Evolutionary conservation across 2,888 invertebrate species (phyloP).

Genomic region (Axea sp.): DNA sequence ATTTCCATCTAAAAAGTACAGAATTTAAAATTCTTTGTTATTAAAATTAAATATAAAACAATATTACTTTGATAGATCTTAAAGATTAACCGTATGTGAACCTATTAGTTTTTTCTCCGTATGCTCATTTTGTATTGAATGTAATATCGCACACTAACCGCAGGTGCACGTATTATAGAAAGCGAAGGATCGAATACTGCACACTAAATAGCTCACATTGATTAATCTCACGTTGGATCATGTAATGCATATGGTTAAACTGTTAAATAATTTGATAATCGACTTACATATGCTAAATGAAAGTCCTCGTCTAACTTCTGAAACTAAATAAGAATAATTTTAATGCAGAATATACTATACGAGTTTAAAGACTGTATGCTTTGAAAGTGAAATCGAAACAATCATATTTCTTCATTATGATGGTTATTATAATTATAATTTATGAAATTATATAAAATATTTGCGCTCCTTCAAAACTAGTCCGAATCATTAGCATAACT

Average conservation of each 20-base stretch:
- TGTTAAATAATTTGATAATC: slow-evolving; percentile 34
- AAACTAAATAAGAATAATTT: no score
- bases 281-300: slow-evolving; percentile 12
- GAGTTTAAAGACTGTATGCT: slow-evolving; percentile 3
- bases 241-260: slow-evolving; percentile 23
- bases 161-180: slow-evolving; percentile 22
- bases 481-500: slow-evolving; percentile 22
- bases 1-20: no score
- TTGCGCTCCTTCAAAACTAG: slow-evolving; percentile 7
- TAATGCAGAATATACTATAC: no score
- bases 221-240: slow-evolving; percentile 32
- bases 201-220: slow-evolving; percentile 4
- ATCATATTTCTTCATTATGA: slow-evolving; percentile 8
- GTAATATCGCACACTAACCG: slow-evolving; percentile 12
- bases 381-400: slow-evolving; percentile 11
- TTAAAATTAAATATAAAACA: no score
- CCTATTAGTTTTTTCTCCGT: slow-evolving; percentile 31
- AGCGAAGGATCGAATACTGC: slow-evolving; percentile 12
- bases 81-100: neutral
- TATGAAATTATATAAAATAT: slow-evolving; percentile 18
- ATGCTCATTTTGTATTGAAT: slow-evolving; percentile 15
- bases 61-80: no score
- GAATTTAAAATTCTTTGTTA: no score
- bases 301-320: slow-evolving; percentile 6
- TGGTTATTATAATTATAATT: neutral